Evolutionary conservation across 2,113 vertebrate species (phyloP).

Genomic region (Oreamnos americanus): DNA sequence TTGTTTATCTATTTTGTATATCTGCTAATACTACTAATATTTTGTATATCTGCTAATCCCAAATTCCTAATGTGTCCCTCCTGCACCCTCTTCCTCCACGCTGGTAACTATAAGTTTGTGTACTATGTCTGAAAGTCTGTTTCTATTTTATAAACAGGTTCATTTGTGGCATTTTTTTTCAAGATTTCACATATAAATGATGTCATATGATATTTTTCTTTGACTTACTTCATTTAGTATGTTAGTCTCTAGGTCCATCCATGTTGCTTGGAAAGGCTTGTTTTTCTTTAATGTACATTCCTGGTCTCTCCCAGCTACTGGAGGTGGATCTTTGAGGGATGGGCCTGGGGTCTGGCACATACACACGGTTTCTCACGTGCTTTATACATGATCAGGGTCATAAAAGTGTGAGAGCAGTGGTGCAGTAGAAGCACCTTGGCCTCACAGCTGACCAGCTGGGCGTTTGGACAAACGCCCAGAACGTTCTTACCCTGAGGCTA

Average conservation of each 20-base stretch:
- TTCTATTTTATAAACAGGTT: background rate
- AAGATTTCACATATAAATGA: background rate
- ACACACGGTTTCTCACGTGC: background rate
- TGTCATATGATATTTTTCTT: background rate
- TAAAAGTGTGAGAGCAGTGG: background rate
- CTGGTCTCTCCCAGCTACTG: background rate
- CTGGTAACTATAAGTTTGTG: background rate
- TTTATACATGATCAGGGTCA: background rate
- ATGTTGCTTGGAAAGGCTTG: background rate
- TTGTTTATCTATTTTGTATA: background rate
- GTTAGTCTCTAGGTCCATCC: background rate
- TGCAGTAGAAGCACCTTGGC: background rate
- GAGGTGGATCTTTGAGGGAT: background rate
- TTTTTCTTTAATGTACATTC: background rate
- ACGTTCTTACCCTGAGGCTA: background rate
- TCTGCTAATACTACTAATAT: too few species aligned
- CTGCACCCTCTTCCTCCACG: accelerated
- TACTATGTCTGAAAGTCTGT: background rate
- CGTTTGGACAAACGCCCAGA: background rate
- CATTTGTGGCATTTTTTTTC: background rate
- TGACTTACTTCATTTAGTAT: background rate
- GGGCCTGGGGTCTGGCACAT: background rate
- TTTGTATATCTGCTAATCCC: background rate
- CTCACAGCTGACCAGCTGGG: background rate
- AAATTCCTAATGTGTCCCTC: background rate